phyloP scores from a whole-genome alignment of 2,797 vertebrate genomes.

The Cyclopterus lumpus region DNA sequence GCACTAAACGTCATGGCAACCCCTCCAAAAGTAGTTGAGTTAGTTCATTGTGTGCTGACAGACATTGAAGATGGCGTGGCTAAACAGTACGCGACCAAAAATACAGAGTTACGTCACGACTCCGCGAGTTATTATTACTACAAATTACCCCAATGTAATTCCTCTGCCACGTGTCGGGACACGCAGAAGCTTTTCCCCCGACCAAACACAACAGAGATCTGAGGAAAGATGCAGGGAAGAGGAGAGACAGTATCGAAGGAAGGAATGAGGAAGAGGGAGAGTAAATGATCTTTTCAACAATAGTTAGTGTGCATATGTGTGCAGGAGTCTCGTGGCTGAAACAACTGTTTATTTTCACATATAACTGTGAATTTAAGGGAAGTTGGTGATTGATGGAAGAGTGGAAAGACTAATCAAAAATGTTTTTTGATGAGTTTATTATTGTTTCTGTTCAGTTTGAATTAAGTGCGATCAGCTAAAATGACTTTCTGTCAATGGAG shows the following conservation, averaged over 20 bases:
- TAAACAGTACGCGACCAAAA: neutral
- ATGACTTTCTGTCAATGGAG: neutral
- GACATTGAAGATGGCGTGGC: neutral
- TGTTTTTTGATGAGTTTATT: too few species aligned
- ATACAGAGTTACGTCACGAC: slow-evolving; percentile 10
- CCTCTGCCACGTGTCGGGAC: slow-evolving; percentile 30
- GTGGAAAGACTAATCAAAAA: too few species aligned
- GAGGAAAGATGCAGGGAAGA: slow-evolving; percentile 12
- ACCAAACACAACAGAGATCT: slow-evolving; percentile 38
- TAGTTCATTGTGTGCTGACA: neutral
- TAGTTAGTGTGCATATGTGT: neutral
- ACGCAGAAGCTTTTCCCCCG: neutral
- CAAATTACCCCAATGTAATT: slow-evolving; percentile 32
- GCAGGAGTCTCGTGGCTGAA: neutral
- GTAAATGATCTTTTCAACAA: neutral
- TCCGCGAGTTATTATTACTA: slow-evolving; percentile 19
- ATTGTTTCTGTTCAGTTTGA: neutral
- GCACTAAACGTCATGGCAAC: neutral
- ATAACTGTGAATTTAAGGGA: too few species aligned
- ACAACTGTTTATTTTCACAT: too few species aligned
- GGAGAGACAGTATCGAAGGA: slow-evolving; percentile 9
- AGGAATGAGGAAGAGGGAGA: neutral
- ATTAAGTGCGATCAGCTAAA: neutral
- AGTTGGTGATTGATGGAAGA: too few species aligned
- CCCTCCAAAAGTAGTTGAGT: neutral